These are phyloP conservation scores for Laticauda colubrina DNA, from an alignment of 2,113 vertebrate genomes.

Conservation along the genomic window DNA sequence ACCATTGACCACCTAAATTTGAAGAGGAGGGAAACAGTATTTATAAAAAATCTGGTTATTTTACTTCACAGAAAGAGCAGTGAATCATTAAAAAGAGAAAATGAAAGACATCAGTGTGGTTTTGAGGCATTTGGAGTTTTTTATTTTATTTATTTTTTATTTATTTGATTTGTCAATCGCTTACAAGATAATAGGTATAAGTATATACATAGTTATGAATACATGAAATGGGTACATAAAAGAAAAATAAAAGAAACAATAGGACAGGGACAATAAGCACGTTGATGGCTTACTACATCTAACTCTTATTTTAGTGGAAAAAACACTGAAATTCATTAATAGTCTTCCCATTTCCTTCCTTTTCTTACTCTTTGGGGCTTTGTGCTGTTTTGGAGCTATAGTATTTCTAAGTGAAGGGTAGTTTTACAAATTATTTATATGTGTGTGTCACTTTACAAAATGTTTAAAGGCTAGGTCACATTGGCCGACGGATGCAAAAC, in stretches of 20 bases:
- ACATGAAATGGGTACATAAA: too few species aligned
- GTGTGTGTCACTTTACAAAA: background rate
- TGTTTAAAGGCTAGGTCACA: background rate
- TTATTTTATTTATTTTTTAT: background rate
- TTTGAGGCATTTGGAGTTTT: background rate
- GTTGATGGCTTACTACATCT: background rate
- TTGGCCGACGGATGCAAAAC: too few species aligned
- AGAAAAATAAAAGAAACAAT: too few species aligned
- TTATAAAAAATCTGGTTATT: background rate
- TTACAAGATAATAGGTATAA: too few species aligned
- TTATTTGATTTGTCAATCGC: too few species aligned
- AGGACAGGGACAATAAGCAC: too few species aligned
- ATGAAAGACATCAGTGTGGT: background rate
- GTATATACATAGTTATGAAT: too few species aligned
- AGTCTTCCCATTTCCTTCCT: background rate
- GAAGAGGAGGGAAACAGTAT: background rate
- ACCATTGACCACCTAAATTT: background rate
- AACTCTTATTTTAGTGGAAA: background rate
- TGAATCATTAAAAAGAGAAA: background rate
- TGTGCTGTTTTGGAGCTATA: background rate
- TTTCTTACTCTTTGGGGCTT: background rate
- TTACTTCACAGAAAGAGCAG: background rate
- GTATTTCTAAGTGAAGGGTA: background rate
- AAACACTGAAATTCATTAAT: background rate
- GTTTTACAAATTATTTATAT: background rate